Base-by-base conservation (phyloP, 2,888 invertebrate species). In the Polydrusus pterygomalis region DNA sequence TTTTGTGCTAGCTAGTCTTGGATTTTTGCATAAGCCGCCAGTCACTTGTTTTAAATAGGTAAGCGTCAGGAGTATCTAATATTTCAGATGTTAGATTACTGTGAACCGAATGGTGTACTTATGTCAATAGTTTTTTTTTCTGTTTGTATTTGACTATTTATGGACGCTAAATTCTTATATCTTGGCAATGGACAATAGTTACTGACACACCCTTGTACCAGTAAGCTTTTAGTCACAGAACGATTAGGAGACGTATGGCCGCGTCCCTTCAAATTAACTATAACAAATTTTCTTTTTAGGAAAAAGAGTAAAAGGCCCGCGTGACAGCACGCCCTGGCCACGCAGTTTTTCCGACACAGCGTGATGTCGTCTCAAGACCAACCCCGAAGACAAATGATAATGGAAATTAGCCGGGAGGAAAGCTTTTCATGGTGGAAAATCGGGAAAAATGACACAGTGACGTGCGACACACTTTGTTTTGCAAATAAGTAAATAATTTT, bases 321-420 rank as follows among this genome's bases (percentile, higher is more conserved):
- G 71, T 75, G 71, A 68, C 51, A 54, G 62, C 34, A 34, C 34
- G 34, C 20, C 40, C 51, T 58, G 67, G 67, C 73, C 73, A 62
- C 30, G 74, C 70, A 54, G 69, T 74, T 77, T 71, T 76, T 77
- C 67, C 63, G 54, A 56, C 70, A 60, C 70, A 56, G 74, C 73
- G 18, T 70, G 77, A 74, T 71, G 74, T 71, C 74, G 74, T 74
- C 77, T 68, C 77, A 70, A 77, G 77, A 74, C 75, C 72, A 45
- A 38, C 69, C 72, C 70, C 72, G 65, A 85, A 86, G 86, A 87
- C 85, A 86, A 86, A 86, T 85, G 86, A 85, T 86, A 86, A 86
- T 86, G 86, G 86, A 86, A 86, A 86, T 86, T 86, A 86, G 85
- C 81, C 80, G 80, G 77, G 81, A 84, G 78, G 81, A 84, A 82